A percentile compares a stretch with the other conserved stretches of the same genome.
These are phyloP conservation scores for Drosophila watanabei DNA, from an alignment of 1,140 invertebrate genomes.

Conservation along the genomic window DNA sequence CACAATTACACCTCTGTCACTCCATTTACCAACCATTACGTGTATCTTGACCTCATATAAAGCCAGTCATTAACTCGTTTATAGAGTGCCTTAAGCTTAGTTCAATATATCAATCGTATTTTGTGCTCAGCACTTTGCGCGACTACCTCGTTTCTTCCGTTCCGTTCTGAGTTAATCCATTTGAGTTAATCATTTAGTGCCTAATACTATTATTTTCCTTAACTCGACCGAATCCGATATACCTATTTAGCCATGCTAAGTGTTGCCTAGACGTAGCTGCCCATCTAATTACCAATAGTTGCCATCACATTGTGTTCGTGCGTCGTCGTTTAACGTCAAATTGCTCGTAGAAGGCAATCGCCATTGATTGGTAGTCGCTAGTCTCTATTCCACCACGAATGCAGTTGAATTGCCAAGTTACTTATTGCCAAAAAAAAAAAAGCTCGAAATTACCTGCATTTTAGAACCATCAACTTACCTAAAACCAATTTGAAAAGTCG, in stretches of 20 bases:
- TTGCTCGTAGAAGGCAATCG: slow-evolving; percentile 30
- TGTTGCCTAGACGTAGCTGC: slow-evolving; percentile 41
- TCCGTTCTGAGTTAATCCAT: slow-evolving; percentile 36
- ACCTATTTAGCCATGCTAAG: slow-evolving; percentile 38
- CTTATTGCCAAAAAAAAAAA: slow-evolving; percentile 4
- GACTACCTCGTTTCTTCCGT: slow-evolving; percentile 35
- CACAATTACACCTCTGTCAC: not conserved
- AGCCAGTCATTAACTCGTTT: slow-evolving; percentile 38
- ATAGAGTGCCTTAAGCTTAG: slow-evolving; percentile 47
- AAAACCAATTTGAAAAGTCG: slow-evolving; percentile 54
- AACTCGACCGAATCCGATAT: slow-evolving; percentile 11
- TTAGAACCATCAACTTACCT: slow-evolving; percentile 44
- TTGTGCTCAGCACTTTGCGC: slow-evolving; percentile 65
- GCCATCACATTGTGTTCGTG: slow-evolving; percentile 40
- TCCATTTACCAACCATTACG: slow-evolving; percentile 18
- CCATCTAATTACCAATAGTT: slow-evolving; percentile 34
- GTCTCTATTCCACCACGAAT: slow-evolving; percentile 29
- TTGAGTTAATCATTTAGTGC: slow-evolving; percentile 35
- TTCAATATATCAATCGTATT: slow-evolving; percentile 52
- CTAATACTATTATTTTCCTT: slow-evolving; percentile 34
- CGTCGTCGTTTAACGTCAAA: slow-evolving; percentile 35
- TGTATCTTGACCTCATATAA: slow-evolving; percentile 40
- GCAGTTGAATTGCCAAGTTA: slow-evolving; percentile 33
- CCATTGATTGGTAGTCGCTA: slow-evolving; percentile 37
- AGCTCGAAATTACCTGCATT: slow-evolving; percentile 47